Conservation (phyloP, 2,113 vertebrate species). For the Aplodontia rufa region DNA sequence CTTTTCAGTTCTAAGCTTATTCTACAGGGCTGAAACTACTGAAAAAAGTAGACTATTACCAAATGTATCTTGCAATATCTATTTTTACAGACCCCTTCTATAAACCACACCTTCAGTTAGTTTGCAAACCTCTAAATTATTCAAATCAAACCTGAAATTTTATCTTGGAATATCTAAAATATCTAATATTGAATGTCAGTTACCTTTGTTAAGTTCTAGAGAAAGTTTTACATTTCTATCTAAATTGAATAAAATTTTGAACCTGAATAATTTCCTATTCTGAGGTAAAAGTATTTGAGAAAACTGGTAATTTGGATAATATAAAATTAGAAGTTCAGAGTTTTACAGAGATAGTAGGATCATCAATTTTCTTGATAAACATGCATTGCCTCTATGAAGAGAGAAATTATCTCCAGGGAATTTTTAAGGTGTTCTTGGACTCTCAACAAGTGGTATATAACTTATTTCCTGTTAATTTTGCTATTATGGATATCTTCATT, state of each 20-base stretch:
- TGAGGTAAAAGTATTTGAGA: background rate
- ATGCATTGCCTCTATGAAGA: background rate
- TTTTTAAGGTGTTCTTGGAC: background rate
- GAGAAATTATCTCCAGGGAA: background rate
- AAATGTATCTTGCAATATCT: background rate
- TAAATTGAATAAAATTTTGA: background rate
- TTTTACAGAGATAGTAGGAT: slow-evolving; percentile 1
- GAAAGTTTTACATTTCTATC: slow-evolving; percentile 45
- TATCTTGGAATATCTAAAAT: slow-evolving; percentile 46
- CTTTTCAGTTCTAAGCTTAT: background rate
- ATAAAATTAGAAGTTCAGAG: slow-evolving; percentile 51
- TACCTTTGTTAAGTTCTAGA: slow-evolving; percentile 41
- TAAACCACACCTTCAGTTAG: background rate
- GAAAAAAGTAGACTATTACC: background rate
- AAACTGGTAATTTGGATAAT: background rate
- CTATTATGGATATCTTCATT: background rate
- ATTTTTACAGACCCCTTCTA: background rate
- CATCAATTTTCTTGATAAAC: slow-evolving; percentile 8
- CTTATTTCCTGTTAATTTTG: background rate
- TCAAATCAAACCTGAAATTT: slow-evolving; percentile 41
- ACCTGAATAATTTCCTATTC: slow-evolving; percentile 50
- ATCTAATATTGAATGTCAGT: slow-evolving; percentile 33
- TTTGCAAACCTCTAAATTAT: slow-evolving; percentile 44
- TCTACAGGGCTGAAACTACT: background rate
- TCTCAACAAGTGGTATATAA: background rate